Percentiles rank a stretch among this genome's conserved stretches.
phyloP scores from a whole-genome alignment of 1,140 invertebrate species.

The Venturia canescens region DNA sequence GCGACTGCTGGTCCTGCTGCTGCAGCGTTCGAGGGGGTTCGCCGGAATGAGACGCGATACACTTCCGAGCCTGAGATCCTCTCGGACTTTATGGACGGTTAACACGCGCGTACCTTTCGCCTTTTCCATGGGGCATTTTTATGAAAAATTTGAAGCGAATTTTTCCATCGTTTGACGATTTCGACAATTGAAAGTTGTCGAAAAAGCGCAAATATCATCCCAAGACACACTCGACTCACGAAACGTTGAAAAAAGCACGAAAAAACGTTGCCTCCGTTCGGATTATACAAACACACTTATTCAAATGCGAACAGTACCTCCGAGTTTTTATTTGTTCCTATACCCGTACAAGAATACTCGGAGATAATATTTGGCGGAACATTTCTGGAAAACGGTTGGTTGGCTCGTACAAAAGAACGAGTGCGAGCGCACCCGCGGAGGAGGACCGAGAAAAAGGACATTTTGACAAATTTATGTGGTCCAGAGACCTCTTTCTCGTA shows the following conservation, averaged over 20 bases:
- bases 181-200: no score
- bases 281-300: background rate
- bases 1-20: constrained; percentile 6
- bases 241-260: background rate
- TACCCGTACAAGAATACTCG: background rate
- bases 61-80: constrained; percentile 7
- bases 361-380: constrained; percentile 6
- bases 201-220: no score
- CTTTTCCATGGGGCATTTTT: constrained; percentile 6
- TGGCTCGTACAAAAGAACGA: background rate
- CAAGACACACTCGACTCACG: background rate
- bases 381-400: constrained; percentile 15
- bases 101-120: constrained; percentile 18
- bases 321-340: background rate
- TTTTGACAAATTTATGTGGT: constrained; percentile 60
- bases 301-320: background rate
- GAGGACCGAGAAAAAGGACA: constrained; percentile 45
- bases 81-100: constrained; percentile 46
- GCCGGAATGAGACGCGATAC: constrained; percentile 30
- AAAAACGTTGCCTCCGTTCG: background rate
- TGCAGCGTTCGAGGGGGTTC: constrained; percentile 40
- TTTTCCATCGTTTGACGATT: no score
- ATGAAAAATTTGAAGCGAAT: no score
- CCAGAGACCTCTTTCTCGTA: constrained; percentile 51
- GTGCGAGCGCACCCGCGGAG: constrained; percentile 9